A percentile compares a stretch with the other conserved stretches of the same genome.
Evolutionary conservation across 2,888 invertebrate species (phyloP).

Genomic region (Meghimatium bilineatum): DNA sequence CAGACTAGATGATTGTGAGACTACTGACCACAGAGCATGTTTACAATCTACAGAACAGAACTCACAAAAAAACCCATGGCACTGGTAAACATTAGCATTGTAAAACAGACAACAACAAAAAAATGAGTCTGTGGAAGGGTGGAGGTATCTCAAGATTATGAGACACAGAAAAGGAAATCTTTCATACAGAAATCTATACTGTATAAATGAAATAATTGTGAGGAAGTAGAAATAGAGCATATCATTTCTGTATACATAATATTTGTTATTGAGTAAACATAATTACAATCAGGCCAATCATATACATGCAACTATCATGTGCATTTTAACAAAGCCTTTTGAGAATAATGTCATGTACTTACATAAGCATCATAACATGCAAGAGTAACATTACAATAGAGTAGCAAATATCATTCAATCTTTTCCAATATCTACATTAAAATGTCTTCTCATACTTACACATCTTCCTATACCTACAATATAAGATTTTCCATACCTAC

Average conservation of each 20-base stretch:
- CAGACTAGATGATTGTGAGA: neutral
- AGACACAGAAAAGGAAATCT: conserved; percentile 7
- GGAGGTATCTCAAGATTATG: too few relatives aligned
- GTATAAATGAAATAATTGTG: neutral
- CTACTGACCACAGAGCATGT: neutral
- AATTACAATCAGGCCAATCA: neutral
- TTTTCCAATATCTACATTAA: too few relatives aligned
- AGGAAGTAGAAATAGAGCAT: neutral
- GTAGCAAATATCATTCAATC: too few relatives aligned
- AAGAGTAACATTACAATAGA: neutral
- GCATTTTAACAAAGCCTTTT: neutral
- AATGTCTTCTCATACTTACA: too few relatives aligned
- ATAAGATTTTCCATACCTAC: too few relatives aligned
- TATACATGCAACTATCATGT: neutral
- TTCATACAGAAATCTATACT: neutral
- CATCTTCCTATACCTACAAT: too few relatives aligned
- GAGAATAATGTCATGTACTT: neutral
- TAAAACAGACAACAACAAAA: neutral
- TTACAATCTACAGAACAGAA: neutral
- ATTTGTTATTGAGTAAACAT: conserved; percentile 5
- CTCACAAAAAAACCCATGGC: neutral
- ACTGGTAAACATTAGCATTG: neutral
- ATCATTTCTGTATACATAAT: neutral
- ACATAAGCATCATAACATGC: neutral
- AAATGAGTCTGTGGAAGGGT: too few relatives aligned